Evolutionary conservation across 2,113 vertebrate genomes (phyloP), one percentile per base, ranked within the genome.

Genomic region (Peromyscus maniculatus): DNA sequence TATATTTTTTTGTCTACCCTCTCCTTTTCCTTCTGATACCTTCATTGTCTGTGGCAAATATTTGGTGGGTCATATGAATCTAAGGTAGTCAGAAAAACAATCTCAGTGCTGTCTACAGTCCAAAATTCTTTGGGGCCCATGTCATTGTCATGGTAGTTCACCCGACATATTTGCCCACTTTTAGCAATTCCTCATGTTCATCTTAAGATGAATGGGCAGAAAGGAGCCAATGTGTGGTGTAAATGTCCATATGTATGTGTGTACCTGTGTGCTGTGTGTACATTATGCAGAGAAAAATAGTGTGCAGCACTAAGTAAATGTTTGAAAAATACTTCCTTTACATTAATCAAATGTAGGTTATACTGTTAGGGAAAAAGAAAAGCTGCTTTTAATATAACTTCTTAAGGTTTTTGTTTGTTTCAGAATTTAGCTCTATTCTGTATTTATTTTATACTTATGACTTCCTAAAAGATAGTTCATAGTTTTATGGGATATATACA

Each of bases 341-440:
- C 39, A 31, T 69, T 77, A 69, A 77, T 8, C 46, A 57, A 52
- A 62, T 59, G 22, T 36, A 39, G 26, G 13, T 62, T 62, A 39
- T 62, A 77, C 39, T 57, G 26, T 39, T 69, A 59, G 57, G 59
- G 33, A 91, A 91, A 31, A 52, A 78, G 36, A 24, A 83, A 93
- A 87, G 31, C 79, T 86, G 21, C 83, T 96, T 97, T 52, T 94
- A 67, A 80, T 79, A 86, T 39, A 91, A 79, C 46, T 43, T 46
- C 69, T 74, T 69, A n/a, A 26, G 26, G 3, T 19, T 55, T 72
- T 71, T 72, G 9, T 80, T 78, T 52, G 17, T 21, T 87, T 87
- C 28, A 83, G 55, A 83, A 83, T 83, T 83, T 11, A 83, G 55
- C 43, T 87, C 28, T 36, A 17, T 66, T 87, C 36, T 84, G 0